phyloP scores from a whole-genome alignment of 2,797 vertebrate genomes.

The Acanthis flammea region DNA sequence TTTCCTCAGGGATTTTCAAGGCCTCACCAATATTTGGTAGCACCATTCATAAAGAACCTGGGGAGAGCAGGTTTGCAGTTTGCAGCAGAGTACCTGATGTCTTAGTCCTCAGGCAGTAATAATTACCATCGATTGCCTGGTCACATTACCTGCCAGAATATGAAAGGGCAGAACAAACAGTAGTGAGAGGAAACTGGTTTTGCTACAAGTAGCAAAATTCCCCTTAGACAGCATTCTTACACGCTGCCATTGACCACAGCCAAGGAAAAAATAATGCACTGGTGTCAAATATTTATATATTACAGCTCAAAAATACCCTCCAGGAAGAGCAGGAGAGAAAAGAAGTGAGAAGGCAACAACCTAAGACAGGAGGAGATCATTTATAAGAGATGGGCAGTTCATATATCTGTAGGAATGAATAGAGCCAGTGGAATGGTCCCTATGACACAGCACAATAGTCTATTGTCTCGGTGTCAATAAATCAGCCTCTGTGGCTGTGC shows the following conservation, averaged over 20 bases:
- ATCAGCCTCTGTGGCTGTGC: slow-evolving; percentile 1
- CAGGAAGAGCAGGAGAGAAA: slow-evolving; percentile 7
- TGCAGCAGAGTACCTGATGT: background rate
- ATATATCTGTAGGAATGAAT: slow-evolving; percentile 22
- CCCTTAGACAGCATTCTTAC: background rate
- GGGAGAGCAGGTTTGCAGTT: background rate
- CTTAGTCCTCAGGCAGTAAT: background rate
- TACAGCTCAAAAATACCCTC: background rate
- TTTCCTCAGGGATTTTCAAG: slow-evolving; percentile 5
- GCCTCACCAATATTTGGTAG: background rate
- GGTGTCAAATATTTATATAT: background rate
- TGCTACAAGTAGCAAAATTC: background rate
- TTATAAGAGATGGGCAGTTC: slow-evolving; percentile 9
- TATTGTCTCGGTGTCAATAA: slow-evolving; percentile 1
- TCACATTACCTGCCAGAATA: background rate
- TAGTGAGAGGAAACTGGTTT: background rate
- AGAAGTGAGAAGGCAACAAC: slow-evolving; percentile 1
- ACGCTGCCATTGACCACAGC: background rate
- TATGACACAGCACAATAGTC: slow-evolving; percentile 36
- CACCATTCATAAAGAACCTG: background rate
- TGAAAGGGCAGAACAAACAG: background rate
- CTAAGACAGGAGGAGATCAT: slow-evolving; percentile 14
- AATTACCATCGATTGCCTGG: background rate
- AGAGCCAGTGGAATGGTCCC: background rate
- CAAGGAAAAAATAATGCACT: background rate